phyloP scores from a whole-genome alignment of 2,888 invertebrate species.

The Euspilapteryx auroguttella region DNA sequence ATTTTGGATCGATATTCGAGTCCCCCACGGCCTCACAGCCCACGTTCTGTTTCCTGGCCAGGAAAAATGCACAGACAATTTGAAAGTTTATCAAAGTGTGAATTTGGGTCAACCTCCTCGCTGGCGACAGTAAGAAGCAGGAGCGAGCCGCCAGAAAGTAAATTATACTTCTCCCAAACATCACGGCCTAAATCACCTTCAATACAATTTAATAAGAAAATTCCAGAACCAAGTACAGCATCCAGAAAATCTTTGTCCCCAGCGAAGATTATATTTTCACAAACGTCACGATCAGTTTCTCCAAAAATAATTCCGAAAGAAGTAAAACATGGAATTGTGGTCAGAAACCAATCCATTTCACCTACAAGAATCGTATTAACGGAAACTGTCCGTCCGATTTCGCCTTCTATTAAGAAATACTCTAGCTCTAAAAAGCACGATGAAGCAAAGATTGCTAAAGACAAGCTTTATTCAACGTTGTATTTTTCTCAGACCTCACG shows the following conservation, averaged over 20 bases:
- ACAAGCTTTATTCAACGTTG: constrained; percentile 23
- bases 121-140: constrained; percentile 59
- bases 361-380: constrained; percentile 33
- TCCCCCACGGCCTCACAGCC: constrained; percentile 53
- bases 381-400: constrained; percentile 35
- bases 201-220: constrained; percentile 33
- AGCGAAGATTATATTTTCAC: constrained; percentile 26
- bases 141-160: constrained; percentile 65
- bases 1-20: constrained; percentile 62
- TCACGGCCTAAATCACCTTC: constrained; percentile 43
- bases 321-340: constrained; percentile 11
- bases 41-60: constrained; percentile 63
- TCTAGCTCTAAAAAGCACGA: constrained; percentile 10
- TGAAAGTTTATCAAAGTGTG: constrained; percentile 39
- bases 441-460: constrained; percentile 12
- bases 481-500: constrained; percentile 43
- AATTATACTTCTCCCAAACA: constrained; percentile 53
- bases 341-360: constrained; percentile 18
- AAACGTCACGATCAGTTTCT: constrained; percentile 34
- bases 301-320: constrained; percentile 23
- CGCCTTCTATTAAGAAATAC: constrained; percentile 15
- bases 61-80: constrained; percentile 58
- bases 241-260: constrained; percentile 21
- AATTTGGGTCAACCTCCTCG: constrained; percentile 46
- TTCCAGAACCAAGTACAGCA: constrained; percentile 11